phyloP scores from a whole-genome alignment of 2,888 invertebrate genomes.

The Spodoptera exigua region DNA sequence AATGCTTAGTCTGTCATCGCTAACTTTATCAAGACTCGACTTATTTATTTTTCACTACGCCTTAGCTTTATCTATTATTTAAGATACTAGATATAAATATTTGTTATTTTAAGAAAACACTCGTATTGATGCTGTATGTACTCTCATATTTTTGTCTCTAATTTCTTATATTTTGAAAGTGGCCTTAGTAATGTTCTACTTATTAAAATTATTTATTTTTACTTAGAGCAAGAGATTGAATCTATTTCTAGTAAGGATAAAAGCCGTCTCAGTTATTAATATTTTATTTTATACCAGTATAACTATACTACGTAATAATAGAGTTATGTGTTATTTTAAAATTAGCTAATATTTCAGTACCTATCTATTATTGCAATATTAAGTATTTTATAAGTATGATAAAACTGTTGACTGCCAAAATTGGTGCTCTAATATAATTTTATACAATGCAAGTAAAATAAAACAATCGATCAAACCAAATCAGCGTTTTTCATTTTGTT shows the following conservation, averaged over 20 bases:
- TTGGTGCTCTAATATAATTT: slow-evolving; percentile 31
- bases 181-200: slow-evolving; percentile 24
- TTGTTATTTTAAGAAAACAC: no score
- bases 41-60: no score
- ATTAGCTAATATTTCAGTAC: no score
- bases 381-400: neutral
- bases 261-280: slow-evolving; percentile 10
- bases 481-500: neutral
- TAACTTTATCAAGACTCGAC: neutral
- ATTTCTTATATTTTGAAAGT: slow-evolving; percentile 17
- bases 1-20: slow-evolving; percentile 8
- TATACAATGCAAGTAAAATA: neutral
- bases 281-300: slow-evolving; percentile 12
- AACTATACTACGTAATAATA: slow-evolving; percentile 12
- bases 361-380: no score
- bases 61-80: no score
- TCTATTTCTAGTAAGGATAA: slow-evolving; percentile 3
- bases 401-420: slow-evolving; percentile 11
- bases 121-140: no score
- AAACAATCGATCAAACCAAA: slow-evolving; percentile 12
- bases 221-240: slow-evolving; percentile 25
- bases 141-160: neutral
- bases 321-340: no score
- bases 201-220: slow-evolving; percentile 48
- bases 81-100: no score